Percentiles rank a stretch among this genome's conserved stretches.
These are phyloP conservation scores for Girardinichthys multiradiatus DNA, from an alignment of 2,113 vertebrate genomes.

Conservation along the genomic window DNA sequence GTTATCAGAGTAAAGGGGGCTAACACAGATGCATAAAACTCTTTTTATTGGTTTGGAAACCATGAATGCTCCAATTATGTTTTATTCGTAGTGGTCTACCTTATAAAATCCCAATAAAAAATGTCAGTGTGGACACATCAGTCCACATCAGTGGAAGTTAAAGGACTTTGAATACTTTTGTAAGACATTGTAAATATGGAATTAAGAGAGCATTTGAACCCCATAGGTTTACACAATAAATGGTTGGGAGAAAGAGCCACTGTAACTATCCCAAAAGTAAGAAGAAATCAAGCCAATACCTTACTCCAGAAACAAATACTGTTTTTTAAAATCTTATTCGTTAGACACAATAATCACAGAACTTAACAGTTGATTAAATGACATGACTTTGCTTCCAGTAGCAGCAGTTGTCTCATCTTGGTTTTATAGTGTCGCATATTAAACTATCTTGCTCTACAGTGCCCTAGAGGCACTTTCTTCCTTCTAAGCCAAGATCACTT, in stretches of 20 bases:
- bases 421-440: constrained; percentile 79
- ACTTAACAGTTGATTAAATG: constrained; percentile 71
- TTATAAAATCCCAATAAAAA: too few relatives aligned
- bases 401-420: constrained; percentile 77
- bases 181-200: neutral
- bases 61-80: neutral
- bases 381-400: constrained; percentile 65
- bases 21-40: neutral
- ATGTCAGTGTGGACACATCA: too few relatives aligned
- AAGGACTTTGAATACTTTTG: neutral
- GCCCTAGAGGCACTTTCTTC: constrained; percentile 67
- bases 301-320: constrained; percentile 51
- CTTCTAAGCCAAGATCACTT: constrained; percentile 66
- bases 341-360: constrained; percentile 73
- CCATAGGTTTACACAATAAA: neutral
- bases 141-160: too few relatives aligned
- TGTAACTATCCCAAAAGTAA: constrained; percentile 32
- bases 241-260: constrained; percentile 24
- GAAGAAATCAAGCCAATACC: constrained; percentile 64
- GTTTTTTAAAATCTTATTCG: constrained; percentile 64
- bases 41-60: neutral
- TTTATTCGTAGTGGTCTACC: neutral
- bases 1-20: neutral
- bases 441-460: constrained; percentile 70
- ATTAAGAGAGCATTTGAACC: neutral